A percentile compares a stretch with the other conserved stretches of the same genome.
These are phyloP conservation scores for Lordiphosa mommai DNA, from an alignment of 1,140 invertebrate genomes.

Conservation along the genomic window DNA sequence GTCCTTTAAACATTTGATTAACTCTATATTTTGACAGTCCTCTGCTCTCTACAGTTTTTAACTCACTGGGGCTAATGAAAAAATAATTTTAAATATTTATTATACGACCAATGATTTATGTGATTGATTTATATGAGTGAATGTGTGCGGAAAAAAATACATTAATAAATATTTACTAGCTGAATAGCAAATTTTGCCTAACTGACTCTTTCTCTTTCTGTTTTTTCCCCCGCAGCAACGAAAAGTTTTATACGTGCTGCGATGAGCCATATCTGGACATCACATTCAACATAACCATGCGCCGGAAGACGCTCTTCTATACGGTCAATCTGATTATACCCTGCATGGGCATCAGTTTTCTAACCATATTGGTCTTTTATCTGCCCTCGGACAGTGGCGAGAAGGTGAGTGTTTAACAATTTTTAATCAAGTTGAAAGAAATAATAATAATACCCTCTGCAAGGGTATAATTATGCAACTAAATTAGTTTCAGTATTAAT, in stretches of 20 bases:
- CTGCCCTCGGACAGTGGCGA: slow-evolving; percentile 99
- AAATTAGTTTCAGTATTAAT: no score
- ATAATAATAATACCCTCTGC: no score
- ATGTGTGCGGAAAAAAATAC: slow-evolving; percentile 27
- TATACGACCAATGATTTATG: slow-evolving; percentile 55
- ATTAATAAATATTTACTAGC: slow-evolving; percentile 49
- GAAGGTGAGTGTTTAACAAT: slow-evolving; percentile 89
- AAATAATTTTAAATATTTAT: slow-evolving; percentile 61
- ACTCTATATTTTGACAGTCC: no score
- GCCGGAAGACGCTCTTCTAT: slow-evolving; percentile 98
- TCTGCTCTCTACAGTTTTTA: no score
- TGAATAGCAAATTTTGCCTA: slow-evolving; percentile 24
- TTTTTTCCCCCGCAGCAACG: slow-evolving; percentile 85
- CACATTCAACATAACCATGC: slow-evolving; percentile 99
- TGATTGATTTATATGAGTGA: slow-evolving; percentile 8
- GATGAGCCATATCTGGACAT: slow-evolving; percentile 98
- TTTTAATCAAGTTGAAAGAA: no score
- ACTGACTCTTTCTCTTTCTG: slow-evolving; percentile 3
- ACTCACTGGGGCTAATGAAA: not conserved
- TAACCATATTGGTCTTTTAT: slow-evolving; percentile 99
- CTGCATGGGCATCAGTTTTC: slow-evolving; percentile 98
- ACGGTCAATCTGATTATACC: slow-evolving; percentile 98
- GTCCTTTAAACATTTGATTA: no score
- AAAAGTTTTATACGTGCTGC: slow-evolving; percentile 98
- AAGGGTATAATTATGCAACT: no score